A percentile compares a stretch with the other conserved stretches of the same genome.
Evolutionary conservation across 2,797 vertebrate genomes (phyloP).

Genomic region (Coracias cyanogaster): DNA sequence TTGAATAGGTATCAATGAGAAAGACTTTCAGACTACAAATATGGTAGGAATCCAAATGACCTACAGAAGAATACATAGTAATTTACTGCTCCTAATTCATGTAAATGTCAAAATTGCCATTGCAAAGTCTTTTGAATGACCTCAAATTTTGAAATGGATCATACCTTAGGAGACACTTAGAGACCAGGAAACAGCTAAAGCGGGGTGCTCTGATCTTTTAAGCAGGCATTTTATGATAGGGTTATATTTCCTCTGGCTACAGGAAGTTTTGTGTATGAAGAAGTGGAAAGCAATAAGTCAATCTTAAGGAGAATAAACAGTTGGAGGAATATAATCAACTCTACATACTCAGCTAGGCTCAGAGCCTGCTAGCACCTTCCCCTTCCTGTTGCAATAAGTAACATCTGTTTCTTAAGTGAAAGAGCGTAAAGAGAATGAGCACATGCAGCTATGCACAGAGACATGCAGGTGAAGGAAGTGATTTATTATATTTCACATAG

Average conservation of each 20-base stretch:
- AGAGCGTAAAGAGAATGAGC: slow-evolving; percentile 70
- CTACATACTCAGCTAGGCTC: slow-evolving; percentile 69
- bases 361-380: slow-evolving; percentile 61
- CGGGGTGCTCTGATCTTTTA: background rate
- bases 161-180: background rate
- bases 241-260: slow-evolving; percentile 20
- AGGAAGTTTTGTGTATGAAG: slow-evolving; percentile 47
- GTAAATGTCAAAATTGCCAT: background rate
- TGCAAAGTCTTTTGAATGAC: background rate
- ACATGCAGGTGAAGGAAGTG: slow-evolving; percentile 75
- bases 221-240: background rate
- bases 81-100: background rate
- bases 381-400: slow-evolving; percentile 61
- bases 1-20: background rate
- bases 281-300: slow-evolving; percentile 60
- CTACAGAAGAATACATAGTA: background rate
- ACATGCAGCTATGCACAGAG: slow-evolving; percentile 52
- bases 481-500: slow-evolving; percentile 77
- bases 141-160: background rate
- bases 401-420: slow-evolving; percentile 78
- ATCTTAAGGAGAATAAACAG: slow-evolving; percentile 19
- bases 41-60: background rate
- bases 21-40: background rate
- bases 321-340: slow-evolving; percentile 25
- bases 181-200: background rate